phyloP scores from a whole-genome alignment of 2,888 invertebrate species.

The Hyppa rectilinea region DNA sequence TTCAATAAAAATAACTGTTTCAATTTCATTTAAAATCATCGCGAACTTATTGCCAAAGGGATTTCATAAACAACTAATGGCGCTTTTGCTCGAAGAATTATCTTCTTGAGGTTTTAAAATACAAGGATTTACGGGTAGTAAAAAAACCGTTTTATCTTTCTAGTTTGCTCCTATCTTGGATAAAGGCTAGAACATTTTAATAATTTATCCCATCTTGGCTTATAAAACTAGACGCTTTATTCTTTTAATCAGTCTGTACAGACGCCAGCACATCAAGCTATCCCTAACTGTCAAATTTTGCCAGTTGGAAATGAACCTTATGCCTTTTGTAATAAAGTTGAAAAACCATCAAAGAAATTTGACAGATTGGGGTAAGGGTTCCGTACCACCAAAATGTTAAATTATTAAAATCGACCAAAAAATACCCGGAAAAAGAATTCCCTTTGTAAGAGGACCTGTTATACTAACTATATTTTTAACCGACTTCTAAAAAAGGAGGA shows the following conservation, averaged over 20 bases:
- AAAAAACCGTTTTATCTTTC: conserved; percentile 28
- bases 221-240: conserved; percentile 18
- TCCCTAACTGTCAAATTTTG: no score
- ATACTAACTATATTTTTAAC: no score
- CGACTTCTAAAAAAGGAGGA: no score
- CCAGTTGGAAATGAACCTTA: no score
- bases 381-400: no score
- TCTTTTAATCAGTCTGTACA: conserved; percentile 28
- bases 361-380: no score
- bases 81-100: conserved; percentile 19
- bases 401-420: no score
- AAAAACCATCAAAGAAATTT: no score
- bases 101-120: conserved; percentile 26
- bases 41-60: conserved; percentile 17
- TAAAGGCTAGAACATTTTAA: conserved; percentile 30
- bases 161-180: conserved; percentile 10
- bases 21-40: conserved; percentile 63
- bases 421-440: no score
- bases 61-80: conserved; percentile 21
- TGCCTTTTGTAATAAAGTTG: no score
- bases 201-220: conserved; percentile 28
- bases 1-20: conserved; percentile 67
- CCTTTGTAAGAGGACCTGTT: no score
- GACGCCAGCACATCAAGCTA: no score
- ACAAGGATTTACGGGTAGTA: conserved; percentile 13